These are phyloP conservation scores for Haliclona indistincta DNA, from an alignment of 37 sponge, comb jelly and placozoan genomes.

Conservation along the genomic window DNA sequence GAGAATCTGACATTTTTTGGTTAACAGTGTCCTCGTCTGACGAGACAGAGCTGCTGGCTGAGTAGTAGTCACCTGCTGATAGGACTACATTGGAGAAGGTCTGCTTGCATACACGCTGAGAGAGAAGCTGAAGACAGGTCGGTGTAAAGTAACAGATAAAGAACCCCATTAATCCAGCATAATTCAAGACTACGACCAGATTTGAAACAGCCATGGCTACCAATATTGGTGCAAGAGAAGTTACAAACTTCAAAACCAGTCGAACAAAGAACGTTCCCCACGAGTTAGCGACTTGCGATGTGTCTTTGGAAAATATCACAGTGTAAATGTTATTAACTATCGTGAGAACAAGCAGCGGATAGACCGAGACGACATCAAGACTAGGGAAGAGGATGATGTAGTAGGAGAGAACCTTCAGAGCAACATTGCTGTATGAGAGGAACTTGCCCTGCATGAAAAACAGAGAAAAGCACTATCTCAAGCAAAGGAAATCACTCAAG, in stretches of 20 bases:
- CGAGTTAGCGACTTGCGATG: constrained; percentile 23
- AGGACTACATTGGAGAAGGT: too few relatives aligned
- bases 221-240: constrained; percentile 63
- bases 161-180: constrained; percentile 75
- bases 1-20: too few relatives aligned
- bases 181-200: constrained; percentile 74
- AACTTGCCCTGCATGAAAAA: too few relatives aligned
- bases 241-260: constrained; percentile 35
- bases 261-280: background rate
- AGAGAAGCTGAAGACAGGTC: background rate
- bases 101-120: constrained; percentile 2
- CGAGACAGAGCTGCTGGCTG: too few relatives aligned
- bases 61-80: too few relatives aligned
- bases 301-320: constrained; percentile 50
- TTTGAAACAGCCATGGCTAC: constrained; percentile 83
- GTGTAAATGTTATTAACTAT: constrained; percentile 75
- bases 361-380: constrained; percentile 78
- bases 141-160: constrained; percentile 66
- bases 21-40: too few relatives aligned
- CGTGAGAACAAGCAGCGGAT: constrained; percentile 51
- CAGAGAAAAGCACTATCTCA: too few relatives aligned
- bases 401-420: constrained; percentile 61
- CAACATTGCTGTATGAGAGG: too few relatives aligned
- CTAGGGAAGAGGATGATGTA: constrained; percentile 84
- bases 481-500: too few relatives aligned